Conservation (phyloP, 2,888 invertebrate species). For the Acheta domesticus region DNA sequence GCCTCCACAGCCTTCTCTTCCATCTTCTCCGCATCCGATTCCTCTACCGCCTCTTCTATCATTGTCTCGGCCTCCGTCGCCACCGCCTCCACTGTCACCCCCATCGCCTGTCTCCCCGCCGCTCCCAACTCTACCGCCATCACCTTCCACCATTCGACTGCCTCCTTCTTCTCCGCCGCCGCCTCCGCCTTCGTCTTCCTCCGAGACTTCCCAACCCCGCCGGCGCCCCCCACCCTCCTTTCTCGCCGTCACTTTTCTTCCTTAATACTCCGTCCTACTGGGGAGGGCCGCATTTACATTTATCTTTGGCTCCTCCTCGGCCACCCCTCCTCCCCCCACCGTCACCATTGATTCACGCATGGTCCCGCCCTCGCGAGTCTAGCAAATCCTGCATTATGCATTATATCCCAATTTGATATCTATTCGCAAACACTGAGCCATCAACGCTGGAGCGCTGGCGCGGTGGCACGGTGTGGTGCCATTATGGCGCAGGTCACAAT, state of each 20-base stretch:
- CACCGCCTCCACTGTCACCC: too few relatives aligned
- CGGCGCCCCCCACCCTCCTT: background rate
- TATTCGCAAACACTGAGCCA: background rate
- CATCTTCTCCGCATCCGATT: too few relatives aligned
- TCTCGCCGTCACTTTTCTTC: background rate
- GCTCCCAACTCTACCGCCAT: too few relatives aligned
- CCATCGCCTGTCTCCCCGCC: too few relatives aligned
- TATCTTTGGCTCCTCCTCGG: background rate
- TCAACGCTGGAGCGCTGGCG: background rate
- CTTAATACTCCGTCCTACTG: background rate
- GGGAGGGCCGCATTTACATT: background rate
- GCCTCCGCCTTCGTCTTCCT: background rate
- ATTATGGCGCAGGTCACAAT: too few relatives aligned
- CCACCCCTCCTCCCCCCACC: background rate
- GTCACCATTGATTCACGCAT: background rate
- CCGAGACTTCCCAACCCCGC: background rate
- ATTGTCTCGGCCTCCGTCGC: too few relatives aligned
- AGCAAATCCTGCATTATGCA: constrained; percentile 3
- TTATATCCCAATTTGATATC: constrained; percentile 18
- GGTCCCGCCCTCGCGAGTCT: background rate
- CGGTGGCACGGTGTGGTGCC: background rate
- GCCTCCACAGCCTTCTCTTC: too few relatives aligned
- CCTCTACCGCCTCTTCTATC: too few relatives aligned
- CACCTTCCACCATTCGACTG: too few relatives aligned
- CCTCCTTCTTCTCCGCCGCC: background rate